These are phyloP conservation scores for Alosa alosa DNA, from an alignment of 2,113 vertebrate species.

Conservation along the genomic window DNA sequence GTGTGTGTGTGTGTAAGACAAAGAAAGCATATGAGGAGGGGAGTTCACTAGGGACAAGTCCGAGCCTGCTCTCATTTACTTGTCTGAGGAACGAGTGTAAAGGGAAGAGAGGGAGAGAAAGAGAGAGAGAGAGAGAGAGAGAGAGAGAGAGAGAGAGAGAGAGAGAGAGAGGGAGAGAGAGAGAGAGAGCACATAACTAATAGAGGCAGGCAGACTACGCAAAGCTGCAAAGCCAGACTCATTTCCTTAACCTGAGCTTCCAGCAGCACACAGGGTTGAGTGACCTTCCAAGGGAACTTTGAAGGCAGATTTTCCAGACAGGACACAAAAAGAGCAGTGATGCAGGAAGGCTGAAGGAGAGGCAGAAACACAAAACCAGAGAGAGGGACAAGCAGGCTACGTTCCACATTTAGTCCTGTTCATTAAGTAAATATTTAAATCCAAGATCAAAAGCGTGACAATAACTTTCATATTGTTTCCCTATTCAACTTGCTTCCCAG, in stretches of 20 bases:
- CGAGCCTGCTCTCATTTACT: conserved; percentile 32
- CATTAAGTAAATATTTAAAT: not conserved
- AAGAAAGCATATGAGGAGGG: not conserved
- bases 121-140: conserved; percentile 14
- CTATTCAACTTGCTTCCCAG: not conserved
- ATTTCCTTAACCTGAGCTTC: conserved; percentile 28
- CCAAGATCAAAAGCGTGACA: not conserved
- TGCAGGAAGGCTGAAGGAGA: not conserved
- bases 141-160: conserved; percentile 29
- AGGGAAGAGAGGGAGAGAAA: not conserved
- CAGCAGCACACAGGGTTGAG: not conserved
- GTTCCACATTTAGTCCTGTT: not conserved
- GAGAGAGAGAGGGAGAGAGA: not conserved
- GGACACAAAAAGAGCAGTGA: not conserved
- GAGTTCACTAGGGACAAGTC: conserved; percentile 27
- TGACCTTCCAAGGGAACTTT: not conserved
- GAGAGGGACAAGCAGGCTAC: not conserved
- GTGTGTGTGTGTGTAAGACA: not conserved
- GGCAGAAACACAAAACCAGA: not conserved
- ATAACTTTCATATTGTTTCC: not conserved
- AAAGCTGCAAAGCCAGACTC: not conserved
- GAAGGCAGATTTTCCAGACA: not conserved
- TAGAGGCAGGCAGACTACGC: not conserved
- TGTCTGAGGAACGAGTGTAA: conserved; percentile 26
- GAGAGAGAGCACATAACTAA: not conserved